Evolutionary conservation across 2,888 invertebrate genomes (phyloP), one percentile per base, ranked within the genome.

Genomic region (Bombylius major): DNA sequence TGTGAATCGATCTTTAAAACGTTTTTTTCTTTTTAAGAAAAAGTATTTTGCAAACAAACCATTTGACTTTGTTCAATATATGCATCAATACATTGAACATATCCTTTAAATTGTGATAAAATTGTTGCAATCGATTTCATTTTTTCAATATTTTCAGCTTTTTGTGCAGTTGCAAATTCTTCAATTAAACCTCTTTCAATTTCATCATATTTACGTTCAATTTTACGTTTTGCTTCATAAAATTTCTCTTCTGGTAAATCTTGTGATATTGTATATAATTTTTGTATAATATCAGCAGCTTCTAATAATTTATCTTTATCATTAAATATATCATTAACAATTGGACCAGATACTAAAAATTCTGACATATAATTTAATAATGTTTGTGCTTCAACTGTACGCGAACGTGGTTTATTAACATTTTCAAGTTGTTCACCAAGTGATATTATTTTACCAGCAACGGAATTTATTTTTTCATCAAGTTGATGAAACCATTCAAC

Each of bases 341-440:
- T 80, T 1, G 90, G 88, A 0, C 91, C 92, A 39, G 89, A 83
- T 55, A 86, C 85, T 5, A 97, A 77, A 72, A 98, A 98, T 68
- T 95, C 95, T 4, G 89, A 86, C 72, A 98, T 89, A 71, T 91
- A 87, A 56, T 87, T 87, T 77, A 99, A 86, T 33, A 99, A 74
- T 67, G 90, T 89, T 66, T 95, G 87, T 0, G 98, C 98, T 67
- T 99, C 98, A 0, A 92, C 92, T 0, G 96, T 94, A 57, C 98
- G 79, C 14, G 95, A 88, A 56, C 99, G 77, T 0, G 98, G 98
- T 0, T 90, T 93, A 69, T 97, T 90, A 0, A 98, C 94, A 61
- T 92, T 95, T 66, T 99, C 98, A 49, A 99, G 77, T 70, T 99
- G 98, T 75, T 98, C 98, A 0, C 98, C 99, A n/a, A 99, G 81